Evolutionary conservation across 1,140 invertebrate genomes (phyloP).

Genomic region (Drosophila baimaii): DNA sequence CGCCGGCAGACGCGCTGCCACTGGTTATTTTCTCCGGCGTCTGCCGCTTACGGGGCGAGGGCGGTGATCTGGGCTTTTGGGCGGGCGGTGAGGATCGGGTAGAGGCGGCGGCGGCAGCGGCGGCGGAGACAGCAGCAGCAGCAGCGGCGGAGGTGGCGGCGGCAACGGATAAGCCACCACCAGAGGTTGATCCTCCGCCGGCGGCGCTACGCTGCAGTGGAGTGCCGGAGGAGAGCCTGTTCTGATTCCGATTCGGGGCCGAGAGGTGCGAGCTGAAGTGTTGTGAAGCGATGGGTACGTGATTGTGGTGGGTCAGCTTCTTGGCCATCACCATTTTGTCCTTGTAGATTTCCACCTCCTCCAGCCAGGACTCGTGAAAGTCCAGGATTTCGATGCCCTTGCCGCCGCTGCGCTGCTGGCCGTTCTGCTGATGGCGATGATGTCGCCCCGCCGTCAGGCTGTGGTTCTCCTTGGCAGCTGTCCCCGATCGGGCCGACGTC

Average conservation of each 20-base stretch:
- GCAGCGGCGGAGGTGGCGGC: conserved; percentile 1
- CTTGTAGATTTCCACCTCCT: conserved; percentile 80
- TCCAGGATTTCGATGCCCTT: conserved; percentile 81
- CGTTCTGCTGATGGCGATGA: conserved; percentile 2
- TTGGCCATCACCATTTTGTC: conserved; percentile 72
- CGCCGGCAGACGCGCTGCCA: conserved; percentile 2
- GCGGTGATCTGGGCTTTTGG: conserved; percentile 33
- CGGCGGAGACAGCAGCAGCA: conserved; percentile 5
- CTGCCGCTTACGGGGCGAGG: conserved; percentile 29
- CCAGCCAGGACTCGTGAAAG: conserved; percentile 82
- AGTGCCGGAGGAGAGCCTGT: not conserved
- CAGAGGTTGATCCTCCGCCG: conserved; percentile 11
- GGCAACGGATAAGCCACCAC: not conserved
- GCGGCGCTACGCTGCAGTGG: conserved; percentile 17
- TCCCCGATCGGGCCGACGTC: conserved; percentile 32
- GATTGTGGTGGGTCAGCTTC: conserved; percentile 65
- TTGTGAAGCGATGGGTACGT: conserved; percentile 27
- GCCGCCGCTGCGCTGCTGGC: conserved; percentile 44
- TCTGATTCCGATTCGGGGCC: conserved; percentile 19
- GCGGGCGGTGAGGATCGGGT: conserved; percentile 3
- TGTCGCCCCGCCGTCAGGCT: conserved; percentile 12
- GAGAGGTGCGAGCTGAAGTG: conserved; percentile 13
- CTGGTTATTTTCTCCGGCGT: conserved; percentile 28
- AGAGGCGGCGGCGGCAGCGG: not conserved
- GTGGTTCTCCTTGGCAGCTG: conserved; percentile 41